Conservation (phyloP, 92 coral and sea anemone species). For the Heteractis magnifica region DNA sequence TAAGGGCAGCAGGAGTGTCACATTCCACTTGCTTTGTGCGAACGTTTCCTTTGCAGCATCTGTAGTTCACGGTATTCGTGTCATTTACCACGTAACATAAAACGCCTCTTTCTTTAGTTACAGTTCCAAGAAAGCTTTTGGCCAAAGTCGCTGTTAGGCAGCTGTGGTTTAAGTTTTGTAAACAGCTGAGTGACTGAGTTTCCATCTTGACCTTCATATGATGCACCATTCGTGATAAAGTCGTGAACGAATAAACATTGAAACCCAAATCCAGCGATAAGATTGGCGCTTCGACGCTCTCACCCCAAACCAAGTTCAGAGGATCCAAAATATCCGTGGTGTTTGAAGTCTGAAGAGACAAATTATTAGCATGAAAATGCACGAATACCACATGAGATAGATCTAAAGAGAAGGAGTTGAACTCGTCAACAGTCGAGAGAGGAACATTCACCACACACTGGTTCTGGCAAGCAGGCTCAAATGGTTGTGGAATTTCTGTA, state of each 20-base stretch:
- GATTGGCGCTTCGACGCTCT: conserved; percentile 11
- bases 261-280: conserved; percentile 25
- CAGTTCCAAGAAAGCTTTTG: conserved; percentile 1
- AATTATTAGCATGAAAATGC: neutral
- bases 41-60: conserved; percentile 9
- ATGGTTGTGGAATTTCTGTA: neutral
- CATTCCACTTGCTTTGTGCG: neutral
- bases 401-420: neutral
- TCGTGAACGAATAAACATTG: conserved; percentile 24
- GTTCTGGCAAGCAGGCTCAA: neutral
- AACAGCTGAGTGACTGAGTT: neutral
- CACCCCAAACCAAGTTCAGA: conserved; percentile 25
- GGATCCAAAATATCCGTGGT: conserved; percentile 12
- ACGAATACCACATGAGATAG: neutral
- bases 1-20: conserved; percentile 8
- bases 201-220: conserved; percentile 9
- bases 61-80: neutral
- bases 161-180: conserved; percentile 5
- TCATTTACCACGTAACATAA: conserved; percentile 8
- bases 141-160: conserved; percentile 19
- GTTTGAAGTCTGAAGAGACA: neutral
- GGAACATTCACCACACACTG: neutral
- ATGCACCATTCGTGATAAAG: conserved; percentile 16
- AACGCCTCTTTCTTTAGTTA: conserved; percentile 2
- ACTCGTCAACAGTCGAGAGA: neutral